Conservation (phyloP, 2,888 invertebrate genomes). For the Agrochola circellaris region DNA sequence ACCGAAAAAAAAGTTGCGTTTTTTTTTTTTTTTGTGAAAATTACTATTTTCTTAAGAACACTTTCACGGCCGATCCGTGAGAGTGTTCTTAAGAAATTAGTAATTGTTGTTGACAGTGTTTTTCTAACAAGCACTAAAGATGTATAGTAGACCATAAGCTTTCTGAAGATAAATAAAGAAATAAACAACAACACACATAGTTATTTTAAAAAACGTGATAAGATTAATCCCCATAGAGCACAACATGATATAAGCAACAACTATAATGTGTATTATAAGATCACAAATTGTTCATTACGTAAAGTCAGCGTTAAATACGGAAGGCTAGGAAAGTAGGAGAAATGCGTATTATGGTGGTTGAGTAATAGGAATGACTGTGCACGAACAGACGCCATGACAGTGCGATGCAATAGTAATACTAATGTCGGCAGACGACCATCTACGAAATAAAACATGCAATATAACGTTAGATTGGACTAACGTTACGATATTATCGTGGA, state of each 20-base stretch:
- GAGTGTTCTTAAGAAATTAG: too few relatives aligned
- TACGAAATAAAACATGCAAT: background rate
- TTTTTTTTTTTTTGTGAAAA: too few relatives aligned
- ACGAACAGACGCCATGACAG: slow-evolving; percentile 26
- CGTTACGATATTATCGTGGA: too few relatives aligned
- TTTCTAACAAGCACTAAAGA: too few relatives aligned
- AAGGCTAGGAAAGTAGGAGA: slow-evolving; percentile 68
- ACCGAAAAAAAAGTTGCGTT: too few relatives aligned
- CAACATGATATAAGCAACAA: slow-evolving; percentile 4
- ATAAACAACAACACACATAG: background rate
- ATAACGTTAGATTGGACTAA: background rate
- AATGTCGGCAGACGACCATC: slow-evolving; percentile 12
- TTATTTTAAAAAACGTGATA: background rate
- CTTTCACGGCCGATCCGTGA: too few relatives aligned
- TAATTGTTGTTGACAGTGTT: too few relatives aligned
- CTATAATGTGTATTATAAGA: slow-evolving; percentile 41
- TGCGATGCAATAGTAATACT: slow-evolving; percentile 23
- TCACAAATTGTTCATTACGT: slow-evolving; percentile 62
- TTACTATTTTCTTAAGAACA: too few relatives aligned
- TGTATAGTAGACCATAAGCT: background rate
- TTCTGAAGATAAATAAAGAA: background rate
- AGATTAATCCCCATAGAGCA: background rate
- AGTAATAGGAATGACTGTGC: slow-evolving; percentile 56
- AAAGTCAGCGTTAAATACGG: slow-evolving; percentile 64
- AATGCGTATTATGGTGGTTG: slow-evolving; percentile 61